A percentile compares a stretch with the other conserved stretches of the same genome.
phyloP scores from a whole-genome alignment of 2,888 invertebrate species.

The Hipparchia sbordonii region DNA sequence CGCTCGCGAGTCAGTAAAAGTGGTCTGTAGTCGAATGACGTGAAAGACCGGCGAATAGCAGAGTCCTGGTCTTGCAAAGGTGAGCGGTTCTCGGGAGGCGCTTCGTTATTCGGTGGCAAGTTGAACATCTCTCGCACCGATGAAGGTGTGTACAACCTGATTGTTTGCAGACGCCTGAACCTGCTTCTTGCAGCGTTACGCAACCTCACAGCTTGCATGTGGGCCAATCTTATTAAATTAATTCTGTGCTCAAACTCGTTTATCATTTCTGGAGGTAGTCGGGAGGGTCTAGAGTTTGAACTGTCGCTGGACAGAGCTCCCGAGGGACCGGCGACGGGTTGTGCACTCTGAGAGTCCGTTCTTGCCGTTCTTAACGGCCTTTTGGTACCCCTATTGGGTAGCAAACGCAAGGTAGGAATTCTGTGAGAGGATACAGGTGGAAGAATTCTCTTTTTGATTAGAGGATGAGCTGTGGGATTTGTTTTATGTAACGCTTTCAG shows the following conservation, averaged over 20 bases:
- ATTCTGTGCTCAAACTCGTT: conserved; percentile 67
- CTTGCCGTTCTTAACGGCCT: conserved; percentile 46
- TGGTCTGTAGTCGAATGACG: conserved; percentile 51
- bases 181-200: conserved; percentile 70
- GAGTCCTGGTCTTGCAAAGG: conserved; percentile 48
- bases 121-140: conserved; percentile 73
- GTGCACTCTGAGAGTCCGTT: conserved; percentile 48
- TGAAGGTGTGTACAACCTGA: conserved; percentile 71
- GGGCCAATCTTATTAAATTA: conserved; percentile 70
- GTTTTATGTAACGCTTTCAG: conserved; percentile 72
- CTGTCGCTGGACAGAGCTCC: conserved; percentile 29
- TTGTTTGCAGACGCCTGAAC: conserved; percentile 69
- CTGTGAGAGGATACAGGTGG: conserved; percentile 67
- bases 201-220: conserved; percentile 68
- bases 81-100: conserved; percentile 50
- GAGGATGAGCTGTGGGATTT: conserved; percentile 69
- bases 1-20: conserved; percentile 54
- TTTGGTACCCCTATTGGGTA: conserved; percentile 52
- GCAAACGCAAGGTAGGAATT: conserved; percentile 64
- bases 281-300: conserved; percentile 42
- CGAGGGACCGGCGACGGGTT: conserved; percentile 61
- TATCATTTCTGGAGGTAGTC: conserved; percentile 49
- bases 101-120: conserved; percentile 56
- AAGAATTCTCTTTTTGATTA: conserved; percentile 58
- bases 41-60: conserved; percentile 49